Evolutionary conservation across 2,888 invertebrate genomes (phyloP).

Genomic region (Polydrusus pterygomalis): DNA sequence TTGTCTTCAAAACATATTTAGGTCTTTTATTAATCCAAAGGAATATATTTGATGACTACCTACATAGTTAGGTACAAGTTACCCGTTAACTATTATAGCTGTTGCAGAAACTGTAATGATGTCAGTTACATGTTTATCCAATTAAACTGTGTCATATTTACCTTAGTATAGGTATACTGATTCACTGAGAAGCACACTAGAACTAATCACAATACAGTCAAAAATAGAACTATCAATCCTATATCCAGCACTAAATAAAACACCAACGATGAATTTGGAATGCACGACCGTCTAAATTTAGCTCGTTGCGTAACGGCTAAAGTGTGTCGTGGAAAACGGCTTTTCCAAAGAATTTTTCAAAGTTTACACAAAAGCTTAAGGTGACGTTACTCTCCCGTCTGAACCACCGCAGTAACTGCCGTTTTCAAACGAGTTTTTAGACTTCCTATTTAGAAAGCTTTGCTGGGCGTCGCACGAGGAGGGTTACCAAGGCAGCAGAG

Average conservation of each 20-base stretch:
- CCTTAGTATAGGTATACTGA: constrained; percentile 20
- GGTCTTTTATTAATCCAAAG: too few relatives aligned
- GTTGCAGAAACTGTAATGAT: too few relatives aligned
- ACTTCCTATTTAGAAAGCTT: constrained; percentile 64
- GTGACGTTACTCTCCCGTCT: constrained; percentile 32
- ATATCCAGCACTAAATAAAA: constrained; percentile 40
- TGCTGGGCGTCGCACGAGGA: constrained; percentile 62
- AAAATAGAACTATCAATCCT: constrained; percentile 27
- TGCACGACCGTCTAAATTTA: constrained; percentile 40
- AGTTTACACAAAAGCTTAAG: constrained; percentile 16
- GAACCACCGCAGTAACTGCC: constrained; percentile 57
- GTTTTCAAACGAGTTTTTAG: constrained; percentile 61
- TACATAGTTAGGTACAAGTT: too few relatives aligned
- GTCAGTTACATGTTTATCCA: neutral
- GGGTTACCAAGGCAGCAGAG: constrained; percentile 64
- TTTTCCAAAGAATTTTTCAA: constrained; percentile 28
- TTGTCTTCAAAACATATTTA: too few relatives aligned
- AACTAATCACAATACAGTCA: constrained; percentile 34
- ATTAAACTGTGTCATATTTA: constrained; percentile 8
- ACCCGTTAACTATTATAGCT: too few relatives aligned
- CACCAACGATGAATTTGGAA: constrained; percentile 40
- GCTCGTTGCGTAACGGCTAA: constrained; percentile 36
- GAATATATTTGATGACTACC: too few relatives aligned
- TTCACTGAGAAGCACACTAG: constrained; percentile 8
- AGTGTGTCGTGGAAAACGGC: constrained; percentile 35